Base-by-base conservation (phyloP, 2,797 vertebrate genomes). In the Menidia menidia region DNA sequence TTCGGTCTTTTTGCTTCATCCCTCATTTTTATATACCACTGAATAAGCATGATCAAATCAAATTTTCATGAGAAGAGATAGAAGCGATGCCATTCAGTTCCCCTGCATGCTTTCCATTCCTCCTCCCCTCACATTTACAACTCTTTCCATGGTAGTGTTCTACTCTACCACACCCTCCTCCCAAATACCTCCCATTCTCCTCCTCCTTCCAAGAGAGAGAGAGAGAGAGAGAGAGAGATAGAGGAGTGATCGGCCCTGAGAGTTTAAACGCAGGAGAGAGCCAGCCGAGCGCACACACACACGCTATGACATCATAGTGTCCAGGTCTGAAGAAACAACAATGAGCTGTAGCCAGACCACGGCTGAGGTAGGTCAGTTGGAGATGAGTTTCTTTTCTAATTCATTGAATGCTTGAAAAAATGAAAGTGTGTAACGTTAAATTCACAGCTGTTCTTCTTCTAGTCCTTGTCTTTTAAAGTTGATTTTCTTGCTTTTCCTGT, bases 181-280 rank as follows among this genome's bases (percentile, higher is more conserved):
- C 60, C 65, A 77, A 54, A 63, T 43, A 80, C 76, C 84, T 86
- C 84, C 77, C 80, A 77, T 71, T 77, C 77, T 77, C 80, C 84
- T 88, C 87, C 88, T 85, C 88, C 90, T 84, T 85, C 74, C 32
- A 7, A 47, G 44, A 83, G 72, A 79, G 75, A 78, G 25, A 48
- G 75, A 92, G 88, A 25, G 25, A 25, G 2, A 25, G 25, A 88
- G 89, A 48, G 75, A 92, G 88, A 88, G 89, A 48, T 74, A 92
- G 88, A 88, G 89, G 83, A 90, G 90, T 80, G 87, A 87, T 89
- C 88, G 88, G 89, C 92, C 35, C 88, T 92, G 87, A 90, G 87
- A 87, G 91, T 92, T 92, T 89, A 89, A 91, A 91, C 83, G 88
- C 90, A 90, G 80, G 91, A 81, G 88, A 71, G 73, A 76, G 59